Evolutionary conservation across 2,888 invertebrate species (phyloP), one percentile per base, ranked within the genome.

Genomic region (Phortica magna): DNA sequence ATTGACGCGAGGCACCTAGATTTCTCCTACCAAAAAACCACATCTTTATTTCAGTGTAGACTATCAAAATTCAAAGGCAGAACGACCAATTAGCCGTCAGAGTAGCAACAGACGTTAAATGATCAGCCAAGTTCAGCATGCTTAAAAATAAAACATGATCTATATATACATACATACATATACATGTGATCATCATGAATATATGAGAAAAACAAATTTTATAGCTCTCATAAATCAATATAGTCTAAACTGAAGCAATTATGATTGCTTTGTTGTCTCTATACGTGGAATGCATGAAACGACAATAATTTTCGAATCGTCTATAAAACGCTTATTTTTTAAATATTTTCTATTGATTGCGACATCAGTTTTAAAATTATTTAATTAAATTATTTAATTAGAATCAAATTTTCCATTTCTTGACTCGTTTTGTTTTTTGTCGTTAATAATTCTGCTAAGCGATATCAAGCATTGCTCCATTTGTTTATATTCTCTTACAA

Each of bases 261-360:
- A 81, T 82, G 7, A 61, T 79, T 81, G 74, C 86, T 84, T 80
- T 81, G 84, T 78, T 84, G 78, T 78, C 80, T 80, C 80, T 81
- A 73, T 70, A 77, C 74, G 83, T 59, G 22, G 59, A 61, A 7
- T 61, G 7, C 2, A 55, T 80, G 76, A 77, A 83, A 87, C 81
- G 76, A 81, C 83, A 85, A 83, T 81, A 83, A 84, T 83, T 83
- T 89, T 89, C 31, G 79, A 90, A 89, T 84, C 83, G 88, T 78
- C 89, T 90, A 90, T 88, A 55, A 55, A 19, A 6, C 55, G 55
- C 31, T 57, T 53, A 61, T 31, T 19, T 41, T 73, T 12, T 14
- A 12, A 12, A 73, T n/a, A 42, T 6, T 73, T 73, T 57, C 57
- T 67, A 0, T 41, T 9, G n/a, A 41, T 17, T 67, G 14, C 39